Percentiles rank a stretch among this genome's conserved stretches.
These are phyloP conservation scores for Acanthosepion lycidas DNA, from an alignment of 2,888 invertebrate genomes.

Conservation along the genomic window DNA sequence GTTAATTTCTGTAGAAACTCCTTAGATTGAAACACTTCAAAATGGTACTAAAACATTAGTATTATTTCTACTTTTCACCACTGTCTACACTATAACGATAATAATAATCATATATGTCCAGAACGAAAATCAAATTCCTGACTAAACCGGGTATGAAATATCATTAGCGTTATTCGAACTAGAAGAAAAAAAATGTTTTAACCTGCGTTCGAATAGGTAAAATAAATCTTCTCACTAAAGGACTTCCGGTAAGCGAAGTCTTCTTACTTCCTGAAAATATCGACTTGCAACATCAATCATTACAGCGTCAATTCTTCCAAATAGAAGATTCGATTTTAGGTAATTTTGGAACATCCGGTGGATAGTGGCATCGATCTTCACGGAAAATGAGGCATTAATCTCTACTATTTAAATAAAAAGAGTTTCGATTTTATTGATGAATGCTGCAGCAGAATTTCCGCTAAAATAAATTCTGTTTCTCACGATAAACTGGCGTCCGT, in stretches of 20 bases:
- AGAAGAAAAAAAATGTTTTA: not conserved
- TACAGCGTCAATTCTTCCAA: not conserved
- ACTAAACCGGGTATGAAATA: too few species aligned
- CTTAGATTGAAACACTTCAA: too few species aligned
- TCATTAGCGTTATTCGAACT: too few species aligned
- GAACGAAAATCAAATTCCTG: too few species aligned
- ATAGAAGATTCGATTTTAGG: not conserved
- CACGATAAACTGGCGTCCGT: not conserved
- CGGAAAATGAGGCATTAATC: not conserved
- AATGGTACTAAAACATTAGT: too few species aligned
- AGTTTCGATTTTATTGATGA: not conserved
- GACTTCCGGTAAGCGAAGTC: not conserved
- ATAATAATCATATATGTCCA: too few species aligned
- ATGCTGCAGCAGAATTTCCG: not conserved
- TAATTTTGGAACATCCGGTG: conserved; percentile 21
- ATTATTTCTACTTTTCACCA: too few species aligned
- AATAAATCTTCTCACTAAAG: not conserved
- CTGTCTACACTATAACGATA: too few species aligned
- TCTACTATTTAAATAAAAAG: not conserved
- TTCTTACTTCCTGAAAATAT: not conserved
- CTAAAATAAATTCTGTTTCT: not conserved
- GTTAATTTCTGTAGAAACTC: too few species aligned
- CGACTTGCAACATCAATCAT: not conserved
- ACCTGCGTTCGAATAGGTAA: not conserved
- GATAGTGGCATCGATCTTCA: not conserved